These are phyloP conservation scores for Penaeus chinensis DNA, from an alignment of 1,140 invertebrate species.

Conservation along the genomic window DNA sequence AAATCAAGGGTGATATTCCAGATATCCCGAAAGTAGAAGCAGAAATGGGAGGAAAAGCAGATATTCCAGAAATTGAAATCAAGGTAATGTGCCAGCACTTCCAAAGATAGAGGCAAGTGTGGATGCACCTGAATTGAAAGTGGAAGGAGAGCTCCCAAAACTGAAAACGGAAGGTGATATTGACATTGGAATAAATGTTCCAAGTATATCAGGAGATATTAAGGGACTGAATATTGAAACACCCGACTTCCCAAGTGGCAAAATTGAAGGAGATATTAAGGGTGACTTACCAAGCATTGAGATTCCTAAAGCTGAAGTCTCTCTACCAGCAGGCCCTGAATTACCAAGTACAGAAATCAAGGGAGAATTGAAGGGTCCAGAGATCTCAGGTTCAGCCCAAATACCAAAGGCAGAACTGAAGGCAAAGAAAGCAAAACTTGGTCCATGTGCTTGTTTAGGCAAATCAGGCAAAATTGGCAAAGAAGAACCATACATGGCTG, in stretches of 20 bases:
- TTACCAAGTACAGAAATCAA: slow-evolving; percentile 20
- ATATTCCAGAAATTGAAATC: not conserved
- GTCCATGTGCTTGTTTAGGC: slow-evolving; percentile 50
- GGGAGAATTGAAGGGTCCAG: slow-evolving; percentile 29
- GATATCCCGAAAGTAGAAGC: slow-evolving; percentile 3
- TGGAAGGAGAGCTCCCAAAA: not conserved
- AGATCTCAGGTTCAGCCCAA: slow-evolving; percentile 22
- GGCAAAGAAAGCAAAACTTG: slow-evolving; percentile 42
- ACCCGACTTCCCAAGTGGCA: not conserved
- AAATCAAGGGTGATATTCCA: slow-evolving; percentile 20
- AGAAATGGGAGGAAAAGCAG: not conserved
- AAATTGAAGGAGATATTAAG: not conserved
- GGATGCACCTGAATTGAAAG: slow-evolving; percentile 24
- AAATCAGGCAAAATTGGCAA: slow-evolving; percentile 33
- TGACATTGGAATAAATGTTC: slow-evolving; percentile 4
- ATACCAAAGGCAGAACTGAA: slow-evolving; percentile 26
- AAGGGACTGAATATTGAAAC: slow-evolving; percentile 2
- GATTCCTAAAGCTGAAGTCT: slow-evolving; percentile 23
- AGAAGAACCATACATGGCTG: slow-evolving; percentile 39
- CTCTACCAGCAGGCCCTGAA: no score
- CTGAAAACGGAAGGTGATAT: not conserved
- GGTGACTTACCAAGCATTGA: not conserved
- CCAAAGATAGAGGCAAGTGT: slow-evolving; percentile 35
- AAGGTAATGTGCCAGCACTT: slow-evolving; percentile 12
- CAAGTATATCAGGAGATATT: slow-evolving; percentile 2